Evolutionary conservation across 1,140 invertebrate species (phyloP).

Genomic region (Conopomorpha cramerella): DNA sequence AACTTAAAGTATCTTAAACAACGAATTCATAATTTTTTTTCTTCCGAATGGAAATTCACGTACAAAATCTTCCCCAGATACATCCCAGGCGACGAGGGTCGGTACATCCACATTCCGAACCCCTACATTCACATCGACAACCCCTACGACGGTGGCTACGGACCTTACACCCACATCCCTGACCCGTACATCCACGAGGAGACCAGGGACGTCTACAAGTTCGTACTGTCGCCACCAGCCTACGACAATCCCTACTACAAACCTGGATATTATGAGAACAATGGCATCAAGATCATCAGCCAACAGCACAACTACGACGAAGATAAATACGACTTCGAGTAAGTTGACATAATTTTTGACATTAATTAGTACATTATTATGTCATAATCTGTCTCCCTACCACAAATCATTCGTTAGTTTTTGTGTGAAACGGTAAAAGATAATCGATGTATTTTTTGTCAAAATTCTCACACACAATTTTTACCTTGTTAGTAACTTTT

Average conservation of each 20-base stretch:
- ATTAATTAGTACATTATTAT: no score
- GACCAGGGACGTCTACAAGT: slow-evolving; percentile 32
- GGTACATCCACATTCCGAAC: slow-evolving; percentile 57
- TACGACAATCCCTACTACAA: slow-evolving; percentile 41
- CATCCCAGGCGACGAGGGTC: slow-evolving; percentile 53
- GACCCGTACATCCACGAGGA: slow-evolving; percentile 40
- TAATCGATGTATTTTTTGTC: no score
- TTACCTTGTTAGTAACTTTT: no score
- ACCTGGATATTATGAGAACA: slow-evolving; percentile 61
- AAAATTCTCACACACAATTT: no score
- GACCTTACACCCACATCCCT: slow-evolving; percentile 55
- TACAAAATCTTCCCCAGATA: slow-evolving; percentile 35
- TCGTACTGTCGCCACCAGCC: slow-evolving; percentile 25
- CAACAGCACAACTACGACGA: slow-evolving; percentile 63
- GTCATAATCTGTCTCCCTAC: no score
- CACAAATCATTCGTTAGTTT: no score
- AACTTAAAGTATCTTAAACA: neutral
- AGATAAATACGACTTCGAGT: slow-evolving; percentile 68
- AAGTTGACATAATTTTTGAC: no score
- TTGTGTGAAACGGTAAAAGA: no score
- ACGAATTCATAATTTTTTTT: neutral
- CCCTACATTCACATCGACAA: slow-evolving; percentile 49
- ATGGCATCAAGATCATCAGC: slow-evolving; percentile 65
- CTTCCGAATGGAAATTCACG: no score
- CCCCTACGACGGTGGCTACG: slow-evolving; percentile 62